Base-by-base conservation (phyloP, 2,888 invertebrate genomes). In the Callimorpha dominula region DNA sequence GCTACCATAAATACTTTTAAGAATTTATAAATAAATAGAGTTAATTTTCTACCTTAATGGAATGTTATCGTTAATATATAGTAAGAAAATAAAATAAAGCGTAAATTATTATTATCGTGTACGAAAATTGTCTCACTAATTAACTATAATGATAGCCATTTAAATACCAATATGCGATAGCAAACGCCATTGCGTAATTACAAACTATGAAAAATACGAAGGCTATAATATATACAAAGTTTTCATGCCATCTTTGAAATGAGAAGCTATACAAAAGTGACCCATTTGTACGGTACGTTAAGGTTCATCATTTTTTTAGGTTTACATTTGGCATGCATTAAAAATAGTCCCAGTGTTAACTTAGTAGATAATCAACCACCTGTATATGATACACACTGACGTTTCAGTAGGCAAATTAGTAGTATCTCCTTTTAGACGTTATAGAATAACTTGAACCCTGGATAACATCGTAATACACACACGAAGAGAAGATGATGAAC, bases 61-160 rank as follows among this genome's bases (percentile, higher is more conserved):
- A 46, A 50, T 49, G 17, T 71, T 81, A 80, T 83, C 84, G 70
- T 62, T 69, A 71, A 76, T 73, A 74, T 75, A 78, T 71, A 31
- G 57, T 49, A 63, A 70, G 40, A 76, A 83, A 83, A 77, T 75
- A 80, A 83, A 76, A 77, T 72, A 75, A 67, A 43, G 17, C 54
- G 69, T 50, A 78, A 82, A 78, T 78, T 75, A 82, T 76, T 79
- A 77, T 74, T 78, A 81, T 81, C 73, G 74, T 75, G 77, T 82
- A 76, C 72, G 72, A 84, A 83, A 83, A 82, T 76, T 76, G 83
- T 79, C 69, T 77, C 78, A 71, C 83, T 83, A 85, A 84, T 84
- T 85, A 83, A 83, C 76, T 68, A 68, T 80, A 84, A 84, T 81
- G 83, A 77, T 81, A 77, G 76, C 64, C 71, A 79, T 83, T 85